These are phyloP conservation scores for Pangasius mekongensis DNA, from an alignment of 2,797 vertebrate genomes.

Conservation along the genomic window DNA sequence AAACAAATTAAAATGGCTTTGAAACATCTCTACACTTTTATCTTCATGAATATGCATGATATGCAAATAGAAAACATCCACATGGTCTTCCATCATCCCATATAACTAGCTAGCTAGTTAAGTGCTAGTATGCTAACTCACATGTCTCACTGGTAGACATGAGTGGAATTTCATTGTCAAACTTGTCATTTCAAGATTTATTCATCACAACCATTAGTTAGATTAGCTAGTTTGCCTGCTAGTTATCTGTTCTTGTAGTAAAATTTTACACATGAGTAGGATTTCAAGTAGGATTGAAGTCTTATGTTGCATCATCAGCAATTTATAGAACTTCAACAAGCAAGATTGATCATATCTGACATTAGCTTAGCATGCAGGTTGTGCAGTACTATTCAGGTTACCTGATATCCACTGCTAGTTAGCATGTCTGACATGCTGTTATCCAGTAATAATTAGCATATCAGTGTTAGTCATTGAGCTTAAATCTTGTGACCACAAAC, in stretches of 20 bases:
- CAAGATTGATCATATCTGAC: not conserved
- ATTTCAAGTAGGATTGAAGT: not conserved
- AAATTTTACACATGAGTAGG: not conserved
- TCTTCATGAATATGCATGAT: not conserved
- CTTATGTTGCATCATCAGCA: not conserved
- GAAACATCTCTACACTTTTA: not conserved
- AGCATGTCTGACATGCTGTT: not conserved
- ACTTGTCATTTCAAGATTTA: not conserved
- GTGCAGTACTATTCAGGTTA: not conserved
- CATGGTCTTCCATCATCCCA: not conserved
- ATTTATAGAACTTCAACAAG: not conserved
- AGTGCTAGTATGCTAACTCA: not conserved
- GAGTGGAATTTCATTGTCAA: not conserved
- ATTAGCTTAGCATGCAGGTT: not conserved
- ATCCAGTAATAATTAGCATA: not conserved
- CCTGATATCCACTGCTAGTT: not conserved
- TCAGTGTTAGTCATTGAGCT: not conserved
- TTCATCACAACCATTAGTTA: not conserved
- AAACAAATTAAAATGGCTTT: not conserved
- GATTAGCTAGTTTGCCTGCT: not conserved
- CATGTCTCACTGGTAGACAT: not conserved
- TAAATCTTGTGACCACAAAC: not conserved
- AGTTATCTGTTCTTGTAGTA: not conserved
- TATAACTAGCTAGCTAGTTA: not conserved
- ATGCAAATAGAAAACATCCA: not conserved